A percentile compares a stretch with the other conserved stretches of the same genome.
These are phyloP conservation scores for Zaprionus africanus DNA, from an alignment of 1,140 invertebrate species.

Conservation along the genomic window DNA sequence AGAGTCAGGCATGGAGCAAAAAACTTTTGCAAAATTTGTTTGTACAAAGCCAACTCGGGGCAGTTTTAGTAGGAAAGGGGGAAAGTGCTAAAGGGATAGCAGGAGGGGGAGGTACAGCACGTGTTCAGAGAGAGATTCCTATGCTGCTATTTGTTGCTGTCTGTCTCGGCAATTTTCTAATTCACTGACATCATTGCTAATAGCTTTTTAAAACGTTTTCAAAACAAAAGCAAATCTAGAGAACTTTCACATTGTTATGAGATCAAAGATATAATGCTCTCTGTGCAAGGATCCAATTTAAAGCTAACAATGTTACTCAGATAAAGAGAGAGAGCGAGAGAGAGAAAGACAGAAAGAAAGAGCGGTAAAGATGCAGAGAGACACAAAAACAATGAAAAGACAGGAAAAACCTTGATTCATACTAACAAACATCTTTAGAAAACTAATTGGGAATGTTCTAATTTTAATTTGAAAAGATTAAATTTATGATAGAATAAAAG, in stretches of 20 bases:
- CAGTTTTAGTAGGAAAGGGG: not conserved
- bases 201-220: conserved; percentile 30
- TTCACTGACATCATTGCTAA: conserved; percentile 28
- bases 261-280: not conserved
- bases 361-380: too few relatives aligned
- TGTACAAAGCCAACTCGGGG: conserved; percentile 21
- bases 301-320: too few relatives aligned
- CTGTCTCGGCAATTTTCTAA: conserved; percentile 37
- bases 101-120: not conserved
- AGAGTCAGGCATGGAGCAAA: not conserved
- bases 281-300: too few relatives aligned
- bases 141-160: not conserved
- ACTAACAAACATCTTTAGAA: too few relatives aligned
- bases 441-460: too few relatives aligned
- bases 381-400: too few relatives aligned
- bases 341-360: too few relatives aligned
- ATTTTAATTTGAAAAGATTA: too few relatives aligned
- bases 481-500: too few relatives aligned
- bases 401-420: too few relatives aligned
- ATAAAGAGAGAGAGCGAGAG: not conserved
- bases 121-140: not conserved
- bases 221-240: not conserved
- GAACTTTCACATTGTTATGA: not conserved
- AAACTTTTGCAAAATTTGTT: conserved; percentile 56
- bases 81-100: not conserved